Evolutionary conservation across 2,888 invertebrate genomes (phyloP), one percentile per base, ranked within the genome.

Genomic region (Drosophila neutralis): DNA sequence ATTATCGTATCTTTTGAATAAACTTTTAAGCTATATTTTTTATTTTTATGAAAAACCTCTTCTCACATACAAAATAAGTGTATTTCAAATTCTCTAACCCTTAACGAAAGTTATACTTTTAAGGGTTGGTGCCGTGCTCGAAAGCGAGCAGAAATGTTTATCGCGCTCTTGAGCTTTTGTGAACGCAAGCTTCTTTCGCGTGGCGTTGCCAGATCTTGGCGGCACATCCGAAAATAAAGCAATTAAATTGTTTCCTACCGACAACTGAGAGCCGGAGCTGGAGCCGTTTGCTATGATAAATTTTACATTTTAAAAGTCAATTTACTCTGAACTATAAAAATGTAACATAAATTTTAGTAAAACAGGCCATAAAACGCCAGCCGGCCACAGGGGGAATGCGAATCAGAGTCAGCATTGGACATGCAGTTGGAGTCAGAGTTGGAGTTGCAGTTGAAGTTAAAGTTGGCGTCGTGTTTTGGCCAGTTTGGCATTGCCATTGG

Each of bases 271-370:
- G 15, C 8, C 52, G 8, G 15, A 21, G 45, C 24, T 8, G 51
- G n/a, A 24, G 35, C 13, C 76, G 72, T 78, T 74, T 89, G 87
- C 87, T 90, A 86, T 92, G 91, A 91, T 91, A 90, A 90, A 92
- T 87, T 92, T 90, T 91, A 90, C 92, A 92, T 90, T 91, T 91
- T 91, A 90, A 92, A 92, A 92, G 92, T 91, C 91, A 91, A 91
- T 91, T 91, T 91, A 92, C 92, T 92, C 92, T 91, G 91, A 92
- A 91, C 91, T 90, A 91, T 91, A 91, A 91, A 91, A 91, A 88
- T 89, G 89, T 89, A 87, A 85, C 90, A 91, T 91, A 92, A 92
- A 91, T 91, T 91, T 79, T 82, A 79, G 74, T 82, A 81, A 89
- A 90, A 82, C 87, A 87, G 84, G 84, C 83, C 78, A 88, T 88